These are phyloP conservation scores for Neodontobutis hainanensis DNA, from an alignment of 2,113 vertebrate species.

Conservation along the genomic window DNA sequence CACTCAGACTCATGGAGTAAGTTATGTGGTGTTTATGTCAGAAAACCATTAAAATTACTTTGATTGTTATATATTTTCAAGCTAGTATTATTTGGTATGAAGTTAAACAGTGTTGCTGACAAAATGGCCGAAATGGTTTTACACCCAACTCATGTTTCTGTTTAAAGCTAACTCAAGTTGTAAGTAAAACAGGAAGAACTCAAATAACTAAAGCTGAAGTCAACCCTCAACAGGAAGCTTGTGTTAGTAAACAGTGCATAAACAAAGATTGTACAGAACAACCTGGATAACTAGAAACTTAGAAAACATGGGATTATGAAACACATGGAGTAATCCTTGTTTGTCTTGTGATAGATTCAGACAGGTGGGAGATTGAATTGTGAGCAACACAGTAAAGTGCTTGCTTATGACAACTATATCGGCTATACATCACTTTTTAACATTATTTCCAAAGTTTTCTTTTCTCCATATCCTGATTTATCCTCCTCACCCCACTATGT, in stretches of 20 bases:
- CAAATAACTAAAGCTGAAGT: conserved; percentile 1
- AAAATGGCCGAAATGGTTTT: background rate
- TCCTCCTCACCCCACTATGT: background rate
- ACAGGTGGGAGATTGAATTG: background rate
- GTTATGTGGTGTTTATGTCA: too few relatives aligned
- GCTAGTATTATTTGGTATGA: too few relatives aligned
- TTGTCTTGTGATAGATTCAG: background rate
- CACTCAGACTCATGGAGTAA: too few relatives aligned
- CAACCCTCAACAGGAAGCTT: conserved; percentile 7
- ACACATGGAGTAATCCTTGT: background rate
- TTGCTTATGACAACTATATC: background rate
- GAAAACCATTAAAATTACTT: too few relatives aligned
- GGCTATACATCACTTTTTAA: background rate
- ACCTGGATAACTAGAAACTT: conserved; percentile 1
- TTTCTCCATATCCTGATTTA: conserved; percentile 5
- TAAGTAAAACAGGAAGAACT: conserved; percentile 2
- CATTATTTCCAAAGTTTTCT: background rate
- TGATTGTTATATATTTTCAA: too few relatives aligned
- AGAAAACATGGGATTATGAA: background rate
- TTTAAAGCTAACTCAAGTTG: background rate
- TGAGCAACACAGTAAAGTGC: background rate
- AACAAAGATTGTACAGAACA: background rate
- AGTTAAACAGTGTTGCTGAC: background rate
- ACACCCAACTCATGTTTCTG: background rate
- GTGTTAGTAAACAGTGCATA: background rate